Conservation (phyloP, 1,140 invertebrate genomes). For the Drosophila pseudoobscura region DNA sequence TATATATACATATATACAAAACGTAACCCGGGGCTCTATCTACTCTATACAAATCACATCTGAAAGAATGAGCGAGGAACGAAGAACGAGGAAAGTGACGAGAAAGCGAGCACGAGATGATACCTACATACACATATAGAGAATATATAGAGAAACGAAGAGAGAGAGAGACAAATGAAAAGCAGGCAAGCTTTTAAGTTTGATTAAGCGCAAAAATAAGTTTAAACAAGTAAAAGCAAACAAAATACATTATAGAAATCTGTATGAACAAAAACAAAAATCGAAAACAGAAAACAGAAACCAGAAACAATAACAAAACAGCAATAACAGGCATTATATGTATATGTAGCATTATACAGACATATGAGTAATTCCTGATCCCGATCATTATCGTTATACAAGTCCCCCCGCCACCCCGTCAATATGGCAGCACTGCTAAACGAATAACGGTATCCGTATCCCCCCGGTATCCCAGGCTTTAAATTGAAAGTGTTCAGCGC, state of each 20-base stretch:
- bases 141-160: slow-evolving; percentile 7
- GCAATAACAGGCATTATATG: slow-evolving; percentile 12
- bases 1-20: slow-evolving; percentile 33
- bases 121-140: slow-evolving; percentile 6
- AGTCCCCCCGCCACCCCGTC: too few species aligned
- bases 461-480: slow-evolving; percentile 9
- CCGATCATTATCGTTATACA: neutral
- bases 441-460: too few species aligned
- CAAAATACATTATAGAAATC: slow-evolving; percentile 31
- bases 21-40: slow-evolving; percentile 23
- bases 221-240: slow-evolving; percentile 45
- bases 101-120: slow-evolving; percentile 26
- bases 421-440: too few species aligned
- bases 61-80: slow-evolving; percentile 10
- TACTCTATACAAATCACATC: slow-evolving; percentile 25
- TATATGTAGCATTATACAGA: slow-evolving; percentile 25
- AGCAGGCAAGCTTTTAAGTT: slow-evolving; percentile 38
- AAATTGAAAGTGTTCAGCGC: slow-evolving; percentile 54
- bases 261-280: slow-evolving; percentile 20
- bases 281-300: neutral
- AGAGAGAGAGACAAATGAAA: slow-evolving; percentile 8
- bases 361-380: slow-evolving; percentile 11
- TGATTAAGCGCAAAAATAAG: slow-evolving; percentile 65
- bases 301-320: neutral
- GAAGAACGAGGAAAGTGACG: neutral